A percentile compares a stretch with the other conserved stretches of the same genome.
phyloP scores from a whole-genome alignment of 2,113 vertebrate species.

The Hippolais icterina region DNA sequence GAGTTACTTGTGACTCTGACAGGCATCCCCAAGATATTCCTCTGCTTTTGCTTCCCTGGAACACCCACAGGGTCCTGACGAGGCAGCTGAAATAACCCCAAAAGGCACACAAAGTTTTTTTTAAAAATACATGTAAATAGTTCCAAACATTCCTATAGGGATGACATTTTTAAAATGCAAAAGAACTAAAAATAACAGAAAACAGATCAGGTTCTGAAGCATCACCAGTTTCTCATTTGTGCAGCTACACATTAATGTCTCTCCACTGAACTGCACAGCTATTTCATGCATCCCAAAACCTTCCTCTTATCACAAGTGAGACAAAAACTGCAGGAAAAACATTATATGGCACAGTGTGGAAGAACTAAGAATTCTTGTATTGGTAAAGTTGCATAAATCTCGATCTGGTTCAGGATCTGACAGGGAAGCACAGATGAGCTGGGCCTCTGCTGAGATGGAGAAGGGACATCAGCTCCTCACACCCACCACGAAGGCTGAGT shows the following conservation, averaged over 20 bases:
- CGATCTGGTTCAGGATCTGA: background rate
- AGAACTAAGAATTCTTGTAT: background rate
- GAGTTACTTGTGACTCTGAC: background rate
- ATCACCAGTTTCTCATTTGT: conserved; percentile 5
- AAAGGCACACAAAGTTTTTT: background rate
- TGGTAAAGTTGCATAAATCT: background rate
- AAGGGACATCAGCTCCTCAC: background rate
- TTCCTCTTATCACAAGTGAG: conserved; percentile 26
- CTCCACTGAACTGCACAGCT: background rate
- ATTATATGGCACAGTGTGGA: background rate
- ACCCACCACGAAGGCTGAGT: background rate
- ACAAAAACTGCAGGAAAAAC: conserved; percentile 23
- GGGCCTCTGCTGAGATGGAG: background rate
- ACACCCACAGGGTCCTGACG: background rate
- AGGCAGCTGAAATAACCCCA: background rate
- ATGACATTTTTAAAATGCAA: conserved; percentile 29
- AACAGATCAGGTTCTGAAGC: conserved; percentile 7
- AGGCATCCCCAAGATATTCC: background rate
- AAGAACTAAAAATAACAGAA: conserved; percentile 36
- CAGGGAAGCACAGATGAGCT: background rate
- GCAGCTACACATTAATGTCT: background rate
- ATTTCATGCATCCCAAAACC: background rate
- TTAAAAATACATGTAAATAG: background rate
- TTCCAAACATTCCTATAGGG: conserved; percentile 19
- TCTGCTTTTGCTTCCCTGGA: background rate